phyloP scores from a whole-genome alignment of 2,113 vertebrate species.

The Smithornis capensis region DNA sequence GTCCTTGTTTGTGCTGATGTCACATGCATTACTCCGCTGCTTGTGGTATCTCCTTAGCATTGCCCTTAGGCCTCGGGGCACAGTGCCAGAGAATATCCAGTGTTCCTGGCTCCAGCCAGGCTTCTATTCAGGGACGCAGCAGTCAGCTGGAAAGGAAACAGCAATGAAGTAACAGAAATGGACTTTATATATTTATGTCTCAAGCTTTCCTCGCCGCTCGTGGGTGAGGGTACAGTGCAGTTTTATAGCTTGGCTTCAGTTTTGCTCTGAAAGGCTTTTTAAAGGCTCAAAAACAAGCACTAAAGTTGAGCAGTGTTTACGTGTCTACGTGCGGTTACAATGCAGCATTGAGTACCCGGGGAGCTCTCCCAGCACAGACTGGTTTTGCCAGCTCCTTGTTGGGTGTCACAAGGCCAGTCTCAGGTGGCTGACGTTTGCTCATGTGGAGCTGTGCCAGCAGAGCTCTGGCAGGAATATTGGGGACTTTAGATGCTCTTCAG shows the following conservation, averaged over 20 bases:
- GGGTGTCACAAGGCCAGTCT: slow-evolving; percentile 8
- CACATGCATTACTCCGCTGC: slow-evolving; percentile 52
- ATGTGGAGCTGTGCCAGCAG: not conserved
- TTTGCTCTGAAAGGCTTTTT: not conserved
- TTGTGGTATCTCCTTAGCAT: slow-evolving; percentile 65
- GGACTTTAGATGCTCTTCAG: not conserved
- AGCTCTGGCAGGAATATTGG: not conserved
- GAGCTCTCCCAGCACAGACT: slow-evolving; percentile 14
- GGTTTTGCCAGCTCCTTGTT: slow-evolving; percentile 30
- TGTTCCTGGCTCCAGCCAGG: slow-evolving; percentile 41
- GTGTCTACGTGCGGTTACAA: not conserved
- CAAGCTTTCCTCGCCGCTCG: not conserved
- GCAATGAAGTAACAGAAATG: slow-evolving; percentile 43
- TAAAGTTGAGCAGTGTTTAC: not conserved
- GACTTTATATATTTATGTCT: slow-evolving; percentile 47
- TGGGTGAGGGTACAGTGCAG: not conserved
- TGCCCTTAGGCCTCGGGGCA: slow-evolving; percentile 54
- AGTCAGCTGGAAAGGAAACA: slow-evolving; percentile 59
- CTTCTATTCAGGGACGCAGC: slow-evolving; percentile 57
- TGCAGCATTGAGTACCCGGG: not conserved
- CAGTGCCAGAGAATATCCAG: slow-evolving; percentile 52
- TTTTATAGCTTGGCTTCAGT: not conserved
- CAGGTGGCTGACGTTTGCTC: not conserved
- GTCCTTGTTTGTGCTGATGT: slow-evolving; percentile 69
- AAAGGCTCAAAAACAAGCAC: not conserved